Conservation (phyloP, 2,888 invertebrate genomes). For the Papilio elwesi region DNA sequence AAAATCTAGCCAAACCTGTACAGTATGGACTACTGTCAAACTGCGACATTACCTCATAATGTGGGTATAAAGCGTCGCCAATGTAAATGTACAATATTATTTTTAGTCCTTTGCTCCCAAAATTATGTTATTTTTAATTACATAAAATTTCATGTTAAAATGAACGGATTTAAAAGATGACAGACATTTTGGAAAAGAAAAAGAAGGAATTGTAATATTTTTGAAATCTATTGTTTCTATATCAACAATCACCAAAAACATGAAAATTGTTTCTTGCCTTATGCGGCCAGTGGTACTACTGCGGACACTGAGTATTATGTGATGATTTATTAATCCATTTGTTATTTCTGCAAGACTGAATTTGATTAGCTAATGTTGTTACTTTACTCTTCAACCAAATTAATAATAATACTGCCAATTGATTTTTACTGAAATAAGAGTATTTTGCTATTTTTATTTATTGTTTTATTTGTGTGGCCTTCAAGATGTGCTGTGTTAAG, state of each 20-base stretch:
- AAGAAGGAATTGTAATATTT: slow-evolving; percentile 20
- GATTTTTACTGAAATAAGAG: slow-evolving; percentile 39
- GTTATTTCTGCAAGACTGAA: slow-evolving; percentile 40
- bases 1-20: no score
- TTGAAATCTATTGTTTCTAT: slow-evolving; percentile 24
- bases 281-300: slow-evolving; percentile 1
- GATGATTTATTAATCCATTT: slow-evolving; percentile 37
- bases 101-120: not conserved
- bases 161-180: not conserved
- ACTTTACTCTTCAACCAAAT: slow-evolving; percentile 29
- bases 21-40: no score
- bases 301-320: slow-evolving; percentile 11
- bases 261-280: slow-evolving; percentile 15
- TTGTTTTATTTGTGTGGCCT: slow-evolving; percentile 28
- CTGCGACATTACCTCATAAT: no score
- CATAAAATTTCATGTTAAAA: slow-evolving; percentile 8
- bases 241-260: slow-evolving; percentile 5
- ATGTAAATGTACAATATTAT: not conserved
- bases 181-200: slow-evolving; percentile 9
- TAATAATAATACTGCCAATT: slow-evolving; percentile 26
- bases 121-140: slow-evolving; percentile 22
- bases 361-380: slow-evolving; percentile 37
- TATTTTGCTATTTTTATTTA: slow-evolving; percentile 40
- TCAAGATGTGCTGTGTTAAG: no score
- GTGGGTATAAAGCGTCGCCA: no score